phyloP scores from a whole-genome alignment of 2,797 vertebrate species.

The Ceyx erithaca region DNA sequence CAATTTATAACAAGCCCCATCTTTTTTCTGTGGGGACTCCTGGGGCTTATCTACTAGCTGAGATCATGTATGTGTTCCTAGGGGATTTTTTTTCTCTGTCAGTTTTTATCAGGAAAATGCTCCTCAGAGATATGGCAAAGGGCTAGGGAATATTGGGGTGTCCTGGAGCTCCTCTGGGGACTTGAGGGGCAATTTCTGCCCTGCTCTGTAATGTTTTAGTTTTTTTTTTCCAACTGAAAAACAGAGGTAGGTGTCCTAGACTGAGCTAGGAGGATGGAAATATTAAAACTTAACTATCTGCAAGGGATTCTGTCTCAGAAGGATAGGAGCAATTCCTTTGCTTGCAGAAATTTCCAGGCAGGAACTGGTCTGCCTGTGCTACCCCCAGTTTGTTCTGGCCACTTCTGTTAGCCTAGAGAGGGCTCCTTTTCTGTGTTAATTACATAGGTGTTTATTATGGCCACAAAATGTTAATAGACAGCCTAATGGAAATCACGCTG shows the following conservation, averaged over 20 bases:
- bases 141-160: background rate
- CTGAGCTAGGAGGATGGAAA: background rate
- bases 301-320: background rate
- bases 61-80: background rate
- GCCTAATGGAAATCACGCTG: conserved; percentile 57
- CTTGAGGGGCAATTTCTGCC: background rate
- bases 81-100: background rate
- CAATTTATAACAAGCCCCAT: background rate
- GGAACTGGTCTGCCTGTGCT: background rate
- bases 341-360: background rate
- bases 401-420: background rate
- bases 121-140: background rate
- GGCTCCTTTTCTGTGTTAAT: conserved; percentile 17
- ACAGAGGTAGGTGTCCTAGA: background rate
- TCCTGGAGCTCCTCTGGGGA: background rate
- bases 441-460: conserved; percentile 55
- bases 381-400: background rate
- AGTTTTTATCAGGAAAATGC: background rate
- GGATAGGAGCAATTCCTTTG: background rate
- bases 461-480: conserved; percentile 58
- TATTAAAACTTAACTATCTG: background rate
- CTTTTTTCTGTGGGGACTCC: background rate
- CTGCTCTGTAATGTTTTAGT: background rate
- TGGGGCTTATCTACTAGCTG: background rate
- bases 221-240: background rate